Evolutionary conservation across 2,888 invertebrate species (phyloP).

Genomic region (Andrena praecox): DNA sequence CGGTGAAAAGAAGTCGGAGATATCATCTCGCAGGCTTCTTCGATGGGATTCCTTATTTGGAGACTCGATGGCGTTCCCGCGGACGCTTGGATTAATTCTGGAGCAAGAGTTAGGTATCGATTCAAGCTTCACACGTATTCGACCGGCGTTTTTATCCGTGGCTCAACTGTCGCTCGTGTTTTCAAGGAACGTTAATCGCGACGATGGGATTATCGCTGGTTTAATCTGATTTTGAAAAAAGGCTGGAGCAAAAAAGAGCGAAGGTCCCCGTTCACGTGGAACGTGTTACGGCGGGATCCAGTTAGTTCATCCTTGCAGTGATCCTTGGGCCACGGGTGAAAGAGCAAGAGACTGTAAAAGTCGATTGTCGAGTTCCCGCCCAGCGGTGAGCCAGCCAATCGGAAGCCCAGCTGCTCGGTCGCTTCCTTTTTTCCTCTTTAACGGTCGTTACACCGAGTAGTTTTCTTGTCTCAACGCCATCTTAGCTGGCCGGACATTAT

Average conservation of each 20-base stretch:
- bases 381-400: slow-evolving; percentile 76
- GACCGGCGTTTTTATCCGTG: no score
- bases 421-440: slow-evolving; percentile 72
- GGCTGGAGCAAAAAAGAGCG: slow-evolving; percentile 1
- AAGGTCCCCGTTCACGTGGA: slow-evolving; percentile 28
- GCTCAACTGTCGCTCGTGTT: no score
- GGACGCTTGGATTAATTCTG: no score
- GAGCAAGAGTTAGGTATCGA: no score
- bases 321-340: slow-evolving; percentile 61
- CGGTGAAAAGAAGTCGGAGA: no score
- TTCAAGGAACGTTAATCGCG: neutral
- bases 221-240: neutral
- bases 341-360: slow-evolving; percentile 75
- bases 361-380: slow-evolving; percentile 80
- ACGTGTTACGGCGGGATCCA: slow-evolving; percentile 39
- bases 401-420: slow-evolving; percentile 68
- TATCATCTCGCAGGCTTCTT: no score
- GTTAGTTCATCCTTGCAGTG: slow-evolving; percentile 59
- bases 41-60: no score
- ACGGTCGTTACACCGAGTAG: slow-evolving; percentile 77
- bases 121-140: no score
- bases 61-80: no score
- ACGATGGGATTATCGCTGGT: neutral
- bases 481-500: slow-evolving; percentile 80
- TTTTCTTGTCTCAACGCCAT: slow-evolving; percentile 83